Evolutionary conservation across 2,888 invertebrate species (phyloP).

Genomic region (Archips xylosteana): DNA sequence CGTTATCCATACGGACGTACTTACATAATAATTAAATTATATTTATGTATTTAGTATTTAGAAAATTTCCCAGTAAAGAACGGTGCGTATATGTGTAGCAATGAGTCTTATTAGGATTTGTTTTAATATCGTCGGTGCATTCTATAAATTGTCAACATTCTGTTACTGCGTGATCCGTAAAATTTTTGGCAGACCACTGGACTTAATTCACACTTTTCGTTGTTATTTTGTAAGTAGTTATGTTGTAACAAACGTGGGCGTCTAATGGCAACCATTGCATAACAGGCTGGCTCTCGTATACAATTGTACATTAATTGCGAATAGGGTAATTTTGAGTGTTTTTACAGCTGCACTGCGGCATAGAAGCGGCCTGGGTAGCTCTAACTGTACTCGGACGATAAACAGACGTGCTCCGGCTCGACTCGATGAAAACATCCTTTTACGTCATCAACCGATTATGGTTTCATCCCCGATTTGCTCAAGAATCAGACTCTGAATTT

Average conservation of each 20-base stretch:
- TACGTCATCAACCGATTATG: constrained; percentile 81
- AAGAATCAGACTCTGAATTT: constrained; percentile 43
- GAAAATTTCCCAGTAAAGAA: neutral
- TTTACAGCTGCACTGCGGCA: constrained; percentile 81
- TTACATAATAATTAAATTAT: no score
- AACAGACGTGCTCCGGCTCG: constrained; percentile 77
- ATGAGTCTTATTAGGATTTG: no score
- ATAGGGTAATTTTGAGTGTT: constrained; percentile 74
- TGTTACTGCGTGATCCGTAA: constrained; percentile 7
- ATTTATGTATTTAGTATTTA: no score
- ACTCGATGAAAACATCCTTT: constrained; percentile 84
- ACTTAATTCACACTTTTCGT: constrained; percentile 54
- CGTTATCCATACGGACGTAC: no score
- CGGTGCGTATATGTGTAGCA: neutral
- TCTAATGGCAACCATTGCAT: constrained; percentile 61
- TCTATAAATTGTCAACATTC: constrained; percentile 11
- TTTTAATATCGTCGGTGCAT: constrained; percentile 13
- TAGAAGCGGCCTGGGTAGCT: constrained; percentile 73
- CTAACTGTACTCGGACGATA: constrained; percentile 80
- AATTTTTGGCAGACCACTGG: constrained; percentile 50
- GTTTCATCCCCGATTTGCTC: constrained; percentile 64
- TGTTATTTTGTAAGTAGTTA: constrained; percentile 51
- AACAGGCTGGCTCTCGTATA: constrained; percentile 62
- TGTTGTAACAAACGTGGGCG: constrained; percentile 59
- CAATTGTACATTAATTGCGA: constrained; percentile 63